Percentiles rank a stretch among this genome's conserved stretches.
phyloP scores from a whole-genome alignment of 2,797 vertebrate species.

The Apogon talboti region DNA sequence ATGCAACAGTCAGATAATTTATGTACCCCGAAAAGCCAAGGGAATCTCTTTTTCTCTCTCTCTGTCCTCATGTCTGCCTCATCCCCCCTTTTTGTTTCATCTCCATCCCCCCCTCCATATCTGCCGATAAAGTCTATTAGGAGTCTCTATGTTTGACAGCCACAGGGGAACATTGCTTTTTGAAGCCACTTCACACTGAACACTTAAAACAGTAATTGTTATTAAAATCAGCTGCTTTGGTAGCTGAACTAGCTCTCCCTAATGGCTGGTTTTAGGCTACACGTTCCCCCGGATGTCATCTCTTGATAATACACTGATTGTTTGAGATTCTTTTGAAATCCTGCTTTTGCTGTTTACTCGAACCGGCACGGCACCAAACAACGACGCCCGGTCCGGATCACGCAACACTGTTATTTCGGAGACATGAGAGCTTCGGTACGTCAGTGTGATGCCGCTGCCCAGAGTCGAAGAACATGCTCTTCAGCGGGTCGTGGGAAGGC shows the following conservation, averaged over 20 bases:
- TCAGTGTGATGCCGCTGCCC: slow-evolving; percentile 10
- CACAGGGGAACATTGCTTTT: slow-evolving; percentile 62
- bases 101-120: slow-evolving; percentile 43
- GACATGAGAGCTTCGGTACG: slow-evolving; percentile 9
- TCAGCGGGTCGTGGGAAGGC: slow-evolving; percentile 62
- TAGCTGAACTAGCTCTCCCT: slow-evolving; percentile 42
- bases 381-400: slow-evolving; percentile 25
- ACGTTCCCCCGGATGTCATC: slow-evolving; percentile 37
- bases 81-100: slow-evolving; percentile 39
- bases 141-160: slow-evolving; percentile 50
- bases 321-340: slow-evolving; percentile 25
- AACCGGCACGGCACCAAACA: neutral
- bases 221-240: slow-evolving; percentile 56
- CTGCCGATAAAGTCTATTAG: slow-evolving; percentile 66
- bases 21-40: slow-evolving; percentile 34
- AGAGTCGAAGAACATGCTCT: slow-evolving; percentile 42
- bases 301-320: slow-evolving; percentile 28
- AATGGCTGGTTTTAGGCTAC: slow-evolving; percentile 41
- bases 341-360: slow-evolving; percentile 25
- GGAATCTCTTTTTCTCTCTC: slow-evolving; percentile 35
- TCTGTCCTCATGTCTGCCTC: slow-evolving; percentile 35
- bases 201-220: slow-evolving; percentile 63
- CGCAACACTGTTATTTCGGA: slow-evolving; percentile 9
- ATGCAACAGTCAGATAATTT: slow-evolving; percentile 48
- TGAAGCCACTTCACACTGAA: slow-evolving; percentile 58